Base-by-base conservation (phyloP, 23 tunicate species). In the Clavelina lepadiformis region DNA sequence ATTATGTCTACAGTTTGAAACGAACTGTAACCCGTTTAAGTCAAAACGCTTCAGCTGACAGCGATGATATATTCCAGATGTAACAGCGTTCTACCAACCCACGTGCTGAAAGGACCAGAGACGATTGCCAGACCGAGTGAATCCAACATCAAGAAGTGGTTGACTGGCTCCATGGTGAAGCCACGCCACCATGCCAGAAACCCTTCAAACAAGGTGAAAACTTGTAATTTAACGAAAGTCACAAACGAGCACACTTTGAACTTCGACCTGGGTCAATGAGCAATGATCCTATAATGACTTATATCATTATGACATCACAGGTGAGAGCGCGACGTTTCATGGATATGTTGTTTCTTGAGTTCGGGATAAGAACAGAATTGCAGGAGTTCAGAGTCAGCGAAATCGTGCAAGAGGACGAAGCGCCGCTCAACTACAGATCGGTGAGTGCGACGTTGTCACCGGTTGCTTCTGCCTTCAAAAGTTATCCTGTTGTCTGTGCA, bases 161-260 rank as follows among this genome's bases (percentile, higher is more conserved):
- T 87, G 29, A 57, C 34, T n/a, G 74, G 73, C 6, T 46, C 51
- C 20, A 50, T 87, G 54, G 56, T 82, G 11, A 87, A 87, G 38
- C 80, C 82, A 5, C 73, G 96, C n/a, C 96, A 87, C 50, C 96
- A 87, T 68, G 69, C 96, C 2, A 62, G 68, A 26, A 71, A 77
- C 58, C 96, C 96, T 2, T 79, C 96, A 15, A 79, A 72, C 46
- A 87, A 87, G 65, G 96, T 74, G 57, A 1, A 23, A 31, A 64
- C 11, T 54, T 13, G 22, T 8, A 6, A 5, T 64, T 64, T 64
- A 59, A 29, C n/a, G n/a, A n/a, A n/a, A n/a, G n/a, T n/a, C n/a
- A n/a, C n/a, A n/a, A n/a, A n/a, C n/a, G n/a, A n/a, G n/a, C n/a
- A n/a, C n/a, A n/a, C n/a, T n/a, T n/a, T n/a, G n/a, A n/a, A n/a